A percentile compares a stretch with the other conserved stretches of the same genome.
Conservation (phyloP, 2,888 invertebrate genomes). For the Ryuthela nishihirai region DNA sequence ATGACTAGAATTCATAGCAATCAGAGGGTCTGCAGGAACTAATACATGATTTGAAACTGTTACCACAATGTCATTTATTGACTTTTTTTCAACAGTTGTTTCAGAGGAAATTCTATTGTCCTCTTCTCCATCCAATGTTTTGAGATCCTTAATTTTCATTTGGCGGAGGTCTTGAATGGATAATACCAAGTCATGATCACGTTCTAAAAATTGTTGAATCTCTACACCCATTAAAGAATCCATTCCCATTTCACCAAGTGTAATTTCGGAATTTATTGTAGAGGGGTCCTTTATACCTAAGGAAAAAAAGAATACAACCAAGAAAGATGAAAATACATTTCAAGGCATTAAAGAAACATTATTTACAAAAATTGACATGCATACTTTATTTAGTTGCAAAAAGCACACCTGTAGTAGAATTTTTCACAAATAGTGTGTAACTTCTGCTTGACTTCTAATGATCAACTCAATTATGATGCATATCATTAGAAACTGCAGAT, state of each 20-base stretch:
- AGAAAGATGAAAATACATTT: background rate
- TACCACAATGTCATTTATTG: slow-evolving; percentile 44
- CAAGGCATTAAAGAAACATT: background rate
- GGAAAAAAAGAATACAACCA: slow-evolving; percentile 8
- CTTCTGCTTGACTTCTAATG: too few relatives aligned
- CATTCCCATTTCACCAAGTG: slow-evolving; percentile 92
- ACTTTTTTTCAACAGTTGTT: slow-evolving; percentile 42
- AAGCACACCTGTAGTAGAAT: too few relatives aligned
- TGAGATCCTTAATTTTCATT: slow-evolving; percentile 72
- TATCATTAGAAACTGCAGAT: too few relatives aligned
- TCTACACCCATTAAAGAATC: slow-evolving; percentile 99
- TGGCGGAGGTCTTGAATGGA: slow-evolving; percentile 86
- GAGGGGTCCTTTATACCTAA: slow-evolving; percentile 78
- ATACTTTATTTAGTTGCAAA: too few relatives aligned
- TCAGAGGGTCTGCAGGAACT: slow-evolving; percentile 68
- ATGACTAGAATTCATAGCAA: slow-evolving; percentile 58
- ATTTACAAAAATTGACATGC: too few relatives aligned
- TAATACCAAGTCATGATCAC: slow-evolving; percentile 84
- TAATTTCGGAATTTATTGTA: slow-evolving; percentile 69
- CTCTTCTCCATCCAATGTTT: slow-evolving; percentile 52
- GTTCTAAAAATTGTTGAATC: slow-evolving; percentile 91
- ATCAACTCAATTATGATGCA: too few relatives aligned
- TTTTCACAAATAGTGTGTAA: too few relatives aligned
- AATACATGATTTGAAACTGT: slow-evolving; percentile 51
- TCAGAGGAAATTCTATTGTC: slow-evolving; percentile 41